Evolutionary conservation across 2,888 invertebrate species (phyloP).

Genomic region (Electrophaes corylata): DNA sequence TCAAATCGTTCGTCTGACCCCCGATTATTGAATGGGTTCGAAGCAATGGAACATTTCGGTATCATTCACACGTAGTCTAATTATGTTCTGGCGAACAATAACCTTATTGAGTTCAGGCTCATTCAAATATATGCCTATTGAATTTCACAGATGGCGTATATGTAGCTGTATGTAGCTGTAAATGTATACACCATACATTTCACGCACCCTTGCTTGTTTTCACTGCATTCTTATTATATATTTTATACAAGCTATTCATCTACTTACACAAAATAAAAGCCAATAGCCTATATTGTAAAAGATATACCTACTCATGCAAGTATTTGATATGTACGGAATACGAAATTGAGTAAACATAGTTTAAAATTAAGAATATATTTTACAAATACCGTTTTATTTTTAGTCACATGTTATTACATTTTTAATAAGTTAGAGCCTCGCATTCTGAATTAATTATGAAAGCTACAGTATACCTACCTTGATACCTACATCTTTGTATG

Average conservation of each 20-base stretch:
- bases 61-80: constrained; percentile 14
- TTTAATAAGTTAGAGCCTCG: neutral
- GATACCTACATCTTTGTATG: constrained; percentile 5
- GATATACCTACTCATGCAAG: too few relatives aligned
- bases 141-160: neutral
- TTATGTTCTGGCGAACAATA: constrained; percentile 14
- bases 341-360: too few relatives aligned
- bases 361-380: too few relatives aligned
- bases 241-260: neutral
- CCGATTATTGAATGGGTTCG: neutral
- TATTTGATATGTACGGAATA: too few relatives aligned
- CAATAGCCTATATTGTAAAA: too few relatives aligned
- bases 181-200: neutral
- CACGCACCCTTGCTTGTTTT: neutral
- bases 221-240: neutral
- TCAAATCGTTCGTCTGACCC: constrained; percentile 6
- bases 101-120: constrained; percentile 1
- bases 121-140: constrained; percentile 1
- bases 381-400: too few relatives aligned
- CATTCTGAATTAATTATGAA: neutral
- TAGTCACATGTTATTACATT: too few relatives aligned
- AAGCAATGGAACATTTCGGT: neutral
- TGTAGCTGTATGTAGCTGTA: neutral
- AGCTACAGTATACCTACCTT: neutral
- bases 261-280: too few relatives aligned